Evolutionary conservation across 2,797 vertebrate species (phyloP).

Genomic region (Anolis apletophallus): DNA sequence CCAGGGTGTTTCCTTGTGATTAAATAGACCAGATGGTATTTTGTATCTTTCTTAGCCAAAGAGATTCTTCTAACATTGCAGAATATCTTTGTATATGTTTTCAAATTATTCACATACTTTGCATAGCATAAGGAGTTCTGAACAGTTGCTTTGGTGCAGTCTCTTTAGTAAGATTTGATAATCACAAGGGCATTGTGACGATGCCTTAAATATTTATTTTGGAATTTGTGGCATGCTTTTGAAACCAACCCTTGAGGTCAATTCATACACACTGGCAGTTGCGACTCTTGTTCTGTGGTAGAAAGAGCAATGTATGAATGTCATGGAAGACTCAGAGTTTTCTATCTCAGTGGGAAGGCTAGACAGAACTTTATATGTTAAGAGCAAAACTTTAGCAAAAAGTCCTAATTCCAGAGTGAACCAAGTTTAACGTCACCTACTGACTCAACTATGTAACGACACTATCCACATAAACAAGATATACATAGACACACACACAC

Average conservation of each 20-base stretch:
- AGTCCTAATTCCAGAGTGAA: too few relatives aligned
- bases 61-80: background rate
- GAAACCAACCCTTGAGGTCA: background rate
- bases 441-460: background rate
- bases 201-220: background rate
- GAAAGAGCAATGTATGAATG: background rate
- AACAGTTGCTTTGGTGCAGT: background rate
- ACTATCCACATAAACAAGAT: background rate
- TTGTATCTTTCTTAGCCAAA: background rate
- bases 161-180: background rate
- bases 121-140: background rate
- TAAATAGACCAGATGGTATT: background rate
- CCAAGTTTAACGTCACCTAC: background rate
- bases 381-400: background rate
- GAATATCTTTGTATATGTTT: background rate
- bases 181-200: background rate
- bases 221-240: constrained; percentile 15
- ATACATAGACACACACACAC: too few relatives aligned
- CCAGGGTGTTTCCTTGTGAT: background rate
- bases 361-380: background rate
- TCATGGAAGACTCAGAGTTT: background rate
- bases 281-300: background rate
- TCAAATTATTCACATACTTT: background rate
- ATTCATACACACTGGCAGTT: background rate
- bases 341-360: background rate